A percentile compares a stretch with the other conserved stretches of the same genome.
Conservation (phyloP, 2,888 invertebrate species). For the Lissocephala sabroskyi region DNA sequence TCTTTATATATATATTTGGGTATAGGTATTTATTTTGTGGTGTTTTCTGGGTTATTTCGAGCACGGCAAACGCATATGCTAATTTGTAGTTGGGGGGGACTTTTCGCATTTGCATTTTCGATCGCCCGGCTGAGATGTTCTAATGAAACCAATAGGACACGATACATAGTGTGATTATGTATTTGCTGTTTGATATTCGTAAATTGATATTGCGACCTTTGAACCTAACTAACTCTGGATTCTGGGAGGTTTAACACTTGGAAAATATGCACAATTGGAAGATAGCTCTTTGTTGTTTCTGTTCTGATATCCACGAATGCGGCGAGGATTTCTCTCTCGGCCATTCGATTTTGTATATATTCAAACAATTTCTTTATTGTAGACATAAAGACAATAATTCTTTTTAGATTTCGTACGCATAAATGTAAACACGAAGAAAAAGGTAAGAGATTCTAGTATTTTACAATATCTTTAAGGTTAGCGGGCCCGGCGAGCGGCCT, state of each 20-base stretch:
- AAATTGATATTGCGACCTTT: too few relatives aligned
- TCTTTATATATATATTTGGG: neutral
- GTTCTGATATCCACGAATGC: slow-evolving; percentile 20
- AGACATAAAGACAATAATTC: slow-evolving; percentile 22
- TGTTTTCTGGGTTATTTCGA: too few relatives aligned
- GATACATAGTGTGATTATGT: slow-evolving; percentile 39
- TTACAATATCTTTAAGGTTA: too few relatives aligned
- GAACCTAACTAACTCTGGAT: slow-evolving; percentile 42
- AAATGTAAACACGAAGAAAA: too few relatives aligned
- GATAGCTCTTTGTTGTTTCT: slow-evolving; percentile 54
- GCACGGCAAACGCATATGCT: slow-evolving; percentile 16
- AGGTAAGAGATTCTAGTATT: too few relatives aligned
- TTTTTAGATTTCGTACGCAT: neutral
- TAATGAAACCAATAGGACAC: slow-evolving; percentile 58
- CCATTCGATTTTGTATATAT: slow-evolving; percentile 13
- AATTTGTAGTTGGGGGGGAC: slow-evolving; percentile 15
- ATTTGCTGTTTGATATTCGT: slow-evolving; percentile 33
- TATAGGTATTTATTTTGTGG: too few relatives aligned
- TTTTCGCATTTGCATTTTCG: slow-evolving; percentile 18
- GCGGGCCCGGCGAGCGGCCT: too few relatives aligned
- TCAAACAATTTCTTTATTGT: slow-evolving; percentile 20
- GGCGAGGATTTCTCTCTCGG: slow-evolving; percentile 10
- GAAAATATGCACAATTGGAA: slow-evolving; percentile 60
- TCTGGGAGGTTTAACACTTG: slow-evolving; percentile 10
- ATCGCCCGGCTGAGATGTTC: slow-evolving; percentile 46